phyloP scores from a whole-genome alignment of 2,113 vertebrate species.

The Caretta caretta region DNA sequence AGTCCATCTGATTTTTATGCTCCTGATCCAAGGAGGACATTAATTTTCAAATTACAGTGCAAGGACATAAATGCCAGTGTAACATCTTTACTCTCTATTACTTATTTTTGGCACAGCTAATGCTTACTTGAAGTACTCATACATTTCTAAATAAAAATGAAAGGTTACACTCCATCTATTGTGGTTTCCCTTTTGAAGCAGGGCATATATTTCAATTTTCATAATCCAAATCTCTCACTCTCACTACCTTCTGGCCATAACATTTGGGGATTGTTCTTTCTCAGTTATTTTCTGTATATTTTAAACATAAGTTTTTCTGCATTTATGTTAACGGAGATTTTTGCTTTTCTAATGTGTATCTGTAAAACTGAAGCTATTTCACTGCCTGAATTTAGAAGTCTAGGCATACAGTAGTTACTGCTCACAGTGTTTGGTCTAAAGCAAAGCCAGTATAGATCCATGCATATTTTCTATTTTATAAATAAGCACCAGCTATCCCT shows the following conservation, averaged over 20 bases:
- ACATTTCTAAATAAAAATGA: neutral
- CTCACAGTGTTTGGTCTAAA: neutral
- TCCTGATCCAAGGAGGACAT: neutral
- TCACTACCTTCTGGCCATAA: neutral
- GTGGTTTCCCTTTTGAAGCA: neutral
- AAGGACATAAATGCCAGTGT: constrained; percentile 1
- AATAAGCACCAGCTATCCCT: neutral
- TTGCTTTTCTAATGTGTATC: neutral
- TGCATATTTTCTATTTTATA: neutral
- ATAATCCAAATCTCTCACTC: neutral
- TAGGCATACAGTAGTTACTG: neutral
- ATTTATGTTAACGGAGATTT: neutral
- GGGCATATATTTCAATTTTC: neutral
- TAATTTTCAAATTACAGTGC: neutral
- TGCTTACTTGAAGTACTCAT: neutral
- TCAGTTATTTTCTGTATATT: neutral
- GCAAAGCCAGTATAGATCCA: accelerated
- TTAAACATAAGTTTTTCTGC: neutral
- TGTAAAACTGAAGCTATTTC: neutral
- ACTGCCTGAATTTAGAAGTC: neutral
- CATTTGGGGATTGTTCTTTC: neutral
- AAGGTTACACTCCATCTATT: neutral
- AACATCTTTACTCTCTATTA: neutral
- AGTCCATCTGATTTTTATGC: neutral
- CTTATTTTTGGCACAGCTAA: neutral